Evolutionary conservation across 1,140 invertebrate species (phyloP), one percentile per base, ranked within the genome.

Genomic region (Drosophila bipectinata): DNA sequence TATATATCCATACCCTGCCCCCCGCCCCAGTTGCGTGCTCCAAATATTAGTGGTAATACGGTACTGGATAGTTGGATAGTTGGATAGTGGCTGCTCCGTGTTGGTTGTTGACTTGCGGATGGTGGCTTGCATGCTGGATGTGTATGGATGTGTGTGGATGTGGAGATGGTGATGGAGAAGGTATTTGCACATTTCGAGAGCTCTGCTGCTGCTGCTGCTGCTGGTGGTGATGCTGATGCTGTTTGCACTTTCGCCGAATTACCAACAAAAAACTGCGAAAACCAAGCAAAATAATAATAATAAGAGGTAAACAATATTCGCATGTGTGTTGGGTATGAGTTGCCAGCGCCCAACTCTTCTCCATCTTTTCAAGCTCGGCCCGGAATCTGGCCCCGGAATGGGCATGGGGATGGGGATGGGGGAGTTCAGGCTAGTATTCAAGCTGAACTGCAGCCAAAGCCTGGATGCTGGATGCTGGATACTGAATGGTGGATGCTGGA

Each of bases 181-280:
- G 51, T 77, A 75, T 76, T 77, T 77, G 72, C 72, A 68, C 72
- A 67, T 77, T 76, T 77, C 56, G 56, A 67, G 72, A 72, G 67
- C 55, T 37, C 41, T 44, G 41, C 5, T 6, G 41, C 41, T 44
- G 41, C 9, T 6, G 18, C 18, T 18, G 18, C 1, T 18, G 15
- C 15, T 15, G n/a, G n/a, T n/a, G 15, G 15, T 15, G 63, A 15
- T 12, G 54, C 45, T 21, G 71, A 41, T 67, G 55, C 32, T 77
- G 57, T 77, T 77, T 77, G 73, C 74, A 69, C 74, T 77, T 77
- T 77, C 74, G 64, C 72, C 63, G 62, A 77, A 75, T 62, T 58
- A 28, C 32, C 49, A 66, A 64, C 34, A 62, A 30, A 32, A 48
- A 57, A 44, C 45, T 58, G 56, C 56, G 48, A 61, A 60, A 61